phyloP scores from a whole-genome alignment of 2,888 invertebrate species.

The Acleris literana region DNA sequence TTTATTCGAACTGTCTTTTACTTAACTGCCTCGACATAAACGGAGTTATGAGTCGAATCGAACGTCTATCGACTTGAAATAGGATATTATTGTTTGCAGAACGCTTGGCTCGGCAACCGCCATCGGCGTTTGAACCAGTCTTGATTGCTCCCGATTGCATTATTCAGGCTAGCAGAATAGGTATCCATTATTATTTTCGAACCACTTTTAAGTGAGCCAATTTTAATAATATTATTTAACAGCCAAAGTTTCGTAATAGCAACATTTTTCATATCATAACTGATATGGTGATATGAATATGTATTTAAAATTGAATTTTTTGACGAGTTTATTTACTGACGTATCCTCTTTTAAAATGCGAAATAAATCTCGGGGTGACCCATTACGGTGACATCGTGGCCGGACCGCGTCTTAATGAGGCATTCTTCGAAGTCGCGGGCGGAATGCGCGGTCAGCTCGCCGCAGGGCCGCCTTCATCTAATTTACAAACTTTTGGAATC shows the following conservation, averaged over 20 bases:
- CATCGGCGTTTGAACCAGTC: conserved; percentile 31
- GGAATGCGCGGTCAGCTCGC: conserved; percentile 50
- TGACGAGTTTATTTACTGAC: conserved; percentile 23
- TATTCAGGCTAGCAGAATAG: conserved; percentile 25
- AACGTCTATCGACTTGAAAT: conserved; percentile 48
- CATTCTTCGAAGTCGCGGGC: conserved; percentile 44
- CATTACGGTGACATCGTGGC: conserved; percentile 38
- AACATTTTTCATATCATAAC: background rate
- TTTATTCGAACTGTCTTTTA: conserved; percentile 18
- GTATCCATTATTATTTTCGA: conserved; percentile 4
- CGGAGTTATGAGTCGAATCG: conserved; percentile 19
- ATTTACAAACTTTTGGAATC: conserved; percentile 58
- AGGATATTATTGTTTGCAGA: conserved; percentile 61
- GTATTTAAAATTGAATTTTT: conserved; percentile 15
- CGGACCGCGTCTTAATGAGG: conserved; percentile 47
- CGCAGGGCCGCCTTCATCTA: conserved; percentile 52
- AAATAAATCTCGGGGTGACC: conserved; percentile 36
- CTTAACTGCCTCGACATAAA: background rate
- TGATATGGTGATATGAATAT: too few relatives aligned
- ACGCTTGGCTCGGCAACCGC: conserved; percentile 44
- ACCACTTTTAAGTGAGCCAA: background rate
- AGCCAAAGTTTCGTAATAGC: conserved; percentile 1
- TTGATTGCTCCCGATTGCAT: conserved; percentile 29
- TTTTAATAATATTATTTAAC: background rate
- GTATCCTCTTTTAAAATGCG: conserved; percentile 23